A percentile compares a stretch with the other conserved stretches of the same genome.
Conservation (phyloP, 2,797 vertebrate species). For the Acridotheres tristis region DNA sequence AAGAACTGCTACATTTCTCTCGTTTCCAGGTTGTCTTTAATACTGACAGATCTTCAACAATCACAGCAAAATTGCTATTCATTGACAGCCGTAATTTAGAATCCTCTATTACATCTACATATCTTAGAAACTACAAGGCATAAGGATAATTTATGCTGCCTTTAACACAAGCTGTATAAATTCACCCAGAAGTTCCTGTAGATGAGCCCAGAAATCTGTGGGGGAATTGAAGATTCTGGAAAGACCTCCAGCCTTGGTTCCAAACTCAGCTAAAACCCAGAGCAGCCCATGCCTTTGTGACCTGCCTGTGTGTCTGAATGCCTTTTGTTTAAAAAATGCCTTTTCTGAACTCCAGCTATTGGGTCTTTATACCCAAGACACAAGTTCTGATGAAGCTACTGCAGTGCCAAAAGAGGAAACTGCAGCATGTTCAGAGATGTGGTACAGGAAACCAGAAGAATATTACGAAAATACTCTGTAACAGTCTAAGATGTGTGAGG, state of each 20-base stretch:
- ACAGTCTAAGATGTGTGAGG: background rate
- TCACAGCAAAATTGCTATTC: slow-evolving; percentile 57
- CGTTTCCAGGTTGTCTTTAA: slow-evolving; percentile 68
- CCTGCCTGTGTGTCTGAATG: background rate
- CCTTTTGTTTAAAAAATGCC: background rate
- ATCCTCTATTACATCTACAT: slow-evolving; percentile 50
- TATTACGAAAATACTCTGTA: background rate
- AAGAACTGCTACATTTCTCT: slow-evolving; percentile 49
- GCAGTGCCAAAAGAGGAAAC: background rate
- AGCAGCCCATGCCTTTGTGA: background rate
- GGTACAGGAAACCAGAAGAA: background rate
- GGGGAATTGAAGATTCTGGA: slow-evolving; percentile 27
- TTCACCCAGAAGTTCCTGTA: slow-evolving; percentile 54
- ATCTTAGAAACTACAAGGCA: slow-evolving; percentile 49
- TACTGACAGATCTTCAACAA: slow-evolving; percentile 60
- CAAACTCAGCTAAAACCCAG: background rate
- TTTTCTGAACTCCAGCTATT: background rate
- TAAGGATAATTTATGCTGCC: slow-evolving; percentile 69
- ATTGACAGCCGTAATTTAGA: slow-evolving; percentile 66
- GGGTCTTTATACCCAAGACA: background rate
- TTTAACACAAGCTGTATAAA: slow-evolving; percentile 63
- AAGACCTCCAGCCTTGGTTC: background rate
- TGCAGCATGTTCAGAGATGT: background rate
- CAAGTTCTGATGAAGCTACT: background rate
- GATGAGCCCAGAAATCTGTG: slow-evolving; percentile 44